Evolutionary conservation across 2,888 invertebrate species (phyloP), one percentile per base, ranked within the genome.

Genomic region (Arctia plantaginis): DNA sequence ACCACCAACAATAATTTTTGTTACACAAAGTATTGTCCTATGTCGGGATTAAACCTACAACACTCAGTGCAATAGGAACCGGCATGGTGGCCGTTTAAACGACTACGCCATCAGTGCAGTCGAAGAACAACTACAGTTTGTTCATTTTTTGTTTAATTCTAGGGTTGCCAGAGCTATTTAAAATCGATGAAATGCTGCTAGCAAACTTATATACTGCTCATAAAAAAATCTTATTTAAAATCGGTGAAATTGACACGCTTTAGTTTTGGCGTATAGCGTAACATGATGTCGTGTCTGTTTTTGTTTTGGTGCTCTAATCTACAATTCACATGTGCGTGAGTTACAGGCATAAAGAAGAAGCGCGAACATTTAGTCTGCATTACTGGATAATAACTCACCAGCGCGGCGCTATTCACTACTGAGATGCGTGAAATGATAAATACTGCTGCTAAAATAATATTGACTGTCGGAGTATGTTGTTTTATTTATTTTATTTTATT

Each of bases 321-420:
- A 30, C 30, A 67, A 62, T 33, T 67, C 79, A 81, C 80, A 81
- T 77, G 90, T 94, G 94, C 94, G 94, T 94, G 94, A 89, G 91
- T 85, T 84, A 85, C 82, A 71, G 76, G 83, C 92, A 94, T 94
- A 94, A 94, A 94, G 91, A 90, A 87, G 86, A 90, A 92, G 92
- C 93, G 92, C 88, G 92, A 93, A 92, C 93, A 93, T 93, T 94
- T 91, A 91, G 90, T 86, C 86, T 85, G 87, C 88, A 90, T 91
- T 91, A 91, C 90, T 86, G 87, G 89, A 89, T 91, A 90, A 93
- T 94, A 94, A 93, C 82, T 94, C 93, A 94, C 87, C 79, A 84
- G 80, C 80, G 86, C 88, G 85, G 80, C 80, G 86, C 88, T 89
- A 92, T 91, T 90, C 90, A 91, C 91, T 89, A 87, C 83, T 86